Base-by-base conservation (phyloP, 2,888 invertebrate genomes). In the Agriotes lineatus region DNA sequence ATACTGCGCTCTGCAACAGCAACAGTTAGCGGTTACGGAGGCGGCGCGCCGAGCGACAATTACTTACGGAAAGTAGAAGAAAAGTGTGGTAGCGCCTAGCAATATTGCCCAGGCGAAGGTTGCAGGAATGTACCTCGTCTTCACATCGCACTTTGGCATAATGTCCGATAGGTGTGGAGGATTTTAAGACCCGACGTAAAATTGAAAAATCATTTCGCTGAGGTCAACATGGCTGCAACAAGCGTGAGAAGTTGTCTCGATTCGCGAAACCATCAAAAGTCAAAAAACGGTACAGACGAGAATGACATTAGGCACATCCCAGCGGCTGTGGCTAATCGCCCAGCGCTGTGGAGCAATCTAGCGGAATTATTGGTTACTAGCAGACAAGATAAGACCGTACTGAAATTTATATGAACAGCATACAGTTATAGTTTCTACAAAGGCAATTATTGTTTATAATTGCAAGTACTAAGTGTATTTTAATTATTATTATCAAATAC, bases 11-110 rank as follows among this genome's bases (percentile, higher is more conserved):
- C 96, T 96, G 87, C 75, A 67, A 70, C 5, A 50, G 2, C 25
- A 20, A 12, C 50, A 37, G 44, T 37, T 16, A 10, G n/a, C n/a
- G n/a, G n/a, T n/a, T n/a, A n/a, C n/a, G n/a, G n/a, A n/a, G n/a
- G n/a, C n/a, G n/a, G n/a, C n/a, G n/a, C n/a, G n/a, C n/a, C n/a
- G n/a, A n/a, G 9, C 65, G 69, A 76, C 77, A 78, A 84, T 18
- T 86, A 96, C 97, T 96, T 89, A 98, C 97, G 97, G 96, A 87
- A 94, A 97, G 87, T 94, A 95, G 90, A 97, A 98, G 90, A 97
- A 98, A 81, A 96, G 89, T 83, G 93, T 92, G 79, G 97, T 97
- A 79, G 96, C 95, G 84, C 93, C 93, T 85, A 99, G 89, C 80
- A 99, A 90, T 83, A 99, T 88, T 79, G 94, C 92, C 99, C 99